Conservation (phyloP, 2,113 vertebrate species). For the Microcebus jonahi region DNA sequence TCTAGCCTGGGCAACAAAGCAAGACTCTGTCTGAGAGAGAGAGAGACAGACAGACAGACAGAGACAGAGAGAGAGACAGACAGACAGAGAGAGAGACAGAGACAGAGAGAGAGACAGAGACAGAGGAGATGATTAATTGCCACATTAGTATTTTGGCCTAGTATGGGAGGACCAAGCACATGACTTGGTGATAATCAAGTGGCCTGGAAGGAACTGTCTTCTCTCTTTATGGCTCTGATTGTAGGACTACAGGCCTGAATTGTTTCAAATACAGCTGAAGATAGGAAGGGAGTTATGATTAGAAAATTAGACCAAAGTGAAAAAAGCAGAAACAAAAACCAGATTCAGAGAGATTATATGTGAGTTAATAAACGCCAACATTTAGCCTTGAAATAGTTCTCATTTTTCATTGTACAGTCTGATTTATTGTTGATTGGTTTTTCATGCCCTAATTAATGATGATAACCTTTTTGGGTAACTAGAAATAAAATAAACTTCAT, state of each 20-base stretch:
- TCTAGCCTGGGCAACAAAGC: too few relatives aligned
- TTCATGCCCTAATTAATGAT: constrained; percentile 36
- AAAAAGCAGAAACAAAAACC: neutral
- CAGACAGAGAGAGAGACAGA: too few relatives aligned
- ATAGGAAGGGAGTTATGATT: constrained; percentile 16
- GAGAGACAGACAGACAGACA: too few relatives aligned
- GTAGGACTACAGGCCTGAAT: neutral
- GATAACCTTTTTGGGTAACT: constrained; percentile 11
- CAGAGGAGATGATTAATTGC: too few relatives aligned
- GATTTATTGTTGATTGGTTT: constrained; percentile 53
- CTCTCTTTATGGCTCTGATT: neutral
- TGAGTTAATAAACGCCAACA: constrained; percentile 38
- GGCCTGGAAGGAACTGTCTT: neutral
- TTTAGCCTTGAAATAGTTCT: constrained; percentile 13
- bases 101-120: neutral
- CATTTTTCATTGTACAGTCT: constrained; percentile 35
- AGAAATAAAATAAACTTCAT: neutral
- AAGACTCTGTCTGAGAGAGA: too few relatives aligned
- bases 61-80: neutral
- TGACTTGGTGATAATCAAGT: neutral
- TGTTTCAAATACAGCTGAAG: constrained; percentile 42
- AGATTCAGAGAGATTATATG: constrained; percentile 10
- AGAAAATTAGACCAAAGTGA: neutral
- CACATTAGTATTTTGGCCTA: neutral
- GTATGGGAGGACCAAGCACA: neutral